Evolutionary conservation across 2,797 vertebrate genomes (phyloP).

Genomic region (Glyptemys insculpta): DNA sequence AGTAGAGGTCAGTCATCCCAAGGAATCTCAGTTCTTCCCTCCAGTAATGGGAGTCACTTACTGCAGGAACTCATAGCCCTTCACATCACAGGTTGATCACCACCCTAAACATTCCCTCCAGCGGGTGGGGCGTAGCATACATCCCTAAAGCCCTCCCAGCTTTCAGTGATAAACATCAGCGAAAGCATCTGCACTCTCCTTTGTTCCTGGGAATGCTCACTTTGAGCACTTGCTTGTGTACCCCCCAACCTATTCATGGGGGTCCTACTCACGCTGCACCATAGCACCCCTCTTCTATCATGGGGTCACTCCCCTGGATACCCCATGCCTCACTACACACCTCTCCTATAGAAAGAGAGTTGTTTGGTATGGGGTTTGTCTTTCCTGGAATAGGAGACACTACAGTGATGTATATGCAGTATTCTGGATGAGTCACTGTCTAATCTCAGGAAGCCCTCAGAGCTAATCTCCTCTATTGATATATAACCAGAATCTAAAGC

Average conservation of each 20-base stretch:
- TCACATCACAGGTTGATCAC: neutral
- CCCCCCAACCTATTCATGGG: neutral
- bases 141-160: neutral
- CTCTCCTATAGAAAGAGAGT: neutral
- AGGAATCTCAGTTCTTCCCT: neutral
- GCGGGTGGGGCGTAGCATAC: neutral
- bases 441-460: neutral
- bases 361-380: neutral
- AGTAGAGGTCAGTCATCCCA: neutral
- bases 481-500: slow-evolving; percentile 7
- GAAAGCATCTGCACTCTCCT: neutral
- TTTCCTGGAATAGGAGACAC: neutral
- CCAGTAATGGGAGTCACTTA: neutral
- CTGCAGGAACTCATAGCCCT: neutral
- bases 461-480: neutral
- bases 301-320: neutral
- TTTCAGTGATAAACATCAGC: neutral
- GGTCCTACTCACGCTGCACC: neutral
- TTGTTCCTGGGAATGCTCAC: neutral
- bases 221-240: neutral
- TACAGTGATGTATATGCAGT: neutral
- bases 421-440: slow-evolving; percentile 17
- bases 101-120: neutral
- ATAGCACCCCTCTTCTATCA: neutral
- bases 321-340: neutral